These are phyloP conservation scores for Epicauta chinensis DNA, from an alignment of 1,140 invertebrate species.

Conservation along the genomic window DNA sequence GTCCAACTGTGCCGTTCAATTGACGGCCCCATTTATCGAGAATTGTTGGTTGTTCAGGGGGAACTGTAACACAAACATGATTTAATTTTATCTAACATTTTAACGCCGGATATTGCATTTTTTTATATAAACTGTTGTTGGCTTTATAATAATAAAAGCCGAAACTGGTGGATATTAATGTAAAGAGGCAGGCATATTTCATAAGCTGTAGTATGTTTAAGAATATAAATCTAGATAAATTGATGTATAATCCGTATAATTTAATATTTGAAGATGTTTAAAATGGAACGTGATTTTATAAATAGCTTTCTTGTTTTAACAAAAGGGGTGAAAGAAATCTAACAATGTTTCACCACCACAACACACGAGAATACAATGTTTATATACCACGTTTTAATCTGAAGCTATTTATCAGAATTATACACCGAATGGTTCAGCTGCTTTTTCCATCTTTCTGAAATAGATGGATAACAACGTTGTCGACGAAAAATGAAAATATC, in stretches of 20 bases:
- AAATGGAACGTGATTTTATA: conserved; percentile 16
- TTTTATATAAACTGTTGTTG: too few species aligned
- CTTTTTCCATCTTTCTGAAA: conserved; percentile 12
- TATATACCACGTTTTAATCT: conserved; percentile 20
- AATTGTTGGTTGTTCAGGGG: conserved; percentile 77
- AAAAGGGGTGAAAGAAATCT: conserved; percentile 12
- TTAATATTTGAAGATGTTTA: conserved; percentile 17
- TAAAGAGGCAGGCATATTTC: conserved; percentile 15
- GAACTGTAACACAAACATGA: conserved; percentile 54
- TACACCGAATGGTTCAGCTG: conserved; percentile 8
- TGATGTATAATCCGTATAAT: conserved; percentile 15
- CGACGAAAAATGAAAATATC: conserved; percentile 32
- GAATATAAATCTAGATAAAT: conserved; percentile 16
- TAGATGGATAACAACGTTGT: conserved; percentile 22
- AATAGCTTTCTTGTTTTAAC: conserved; percentile 1
- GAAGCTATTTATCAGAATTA: conserved; percentile 29
- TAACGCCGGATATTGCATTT: too few species aligned
- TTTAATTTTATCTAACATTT: too few species aligned
- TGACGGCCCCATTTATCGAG: conserved; percentile 68
- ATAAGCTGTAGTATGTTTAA: conserved; percentile 1
- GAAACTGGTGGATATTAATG: too few species aligned
- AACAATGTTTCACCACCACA: conserved; percentile 6
- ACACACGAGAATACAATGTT: conserved; percentile 15
- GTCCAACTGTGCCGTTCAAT: conserved; percentile 67
- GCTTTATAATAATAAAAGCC: too few species aligned